Evolutionary conservation across 1,140 invertebrate genomes (phyloP), one percentile per base, ranked within the genome.

Genomic region (Drosophila insularis): DNA sequence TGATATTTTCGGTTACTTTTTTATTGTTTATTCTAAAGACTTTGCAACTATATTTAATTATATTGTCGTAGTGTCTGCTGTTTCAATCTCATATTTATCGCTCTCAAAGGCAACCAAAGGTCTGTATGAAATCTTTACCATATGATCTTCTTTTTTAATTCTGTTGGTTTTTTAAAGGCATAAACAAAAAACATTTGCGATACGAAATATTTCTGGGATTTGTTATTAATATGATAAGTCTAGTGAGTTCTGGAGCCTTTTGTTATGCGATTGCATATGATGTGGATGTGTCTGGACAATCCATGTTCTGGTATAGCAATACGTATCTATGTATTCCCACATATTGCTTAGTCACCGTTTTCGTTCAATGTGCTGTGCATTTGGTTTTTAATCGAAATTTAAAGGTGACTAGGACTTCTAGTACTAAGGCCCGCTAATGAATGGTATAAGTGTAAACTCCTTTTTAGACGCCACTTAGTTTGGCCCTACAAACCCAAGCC

Each of bases 191-290:
- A 50, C 43, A 50, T 21, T 50, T 50, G 17, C 17, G 43, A 21
- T 50, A 50, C 6, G 43, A 50, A 21, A 50, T 50, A 11, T 50
- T 50, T 50, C 8, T 50, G 8, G 43, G 43, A 7, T 50, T 50
- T 50, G 2, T 50, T 11, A 21, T 50, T 10, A 50, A 50, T 11
- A 50, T 21, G 43, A 21, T 50, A 11, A 50, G 43, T 11, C 5
- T 50, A 50, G 43, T 50, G 43, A 21, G 43, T 21, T 21, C 43
- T 0, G 43, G 43, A 50, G 43, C 43, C 2, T 1, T 50, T 21
- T 50, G 43, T 50, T 50, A 50, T 50, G 43, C 43, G 17, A 50
- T 50, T 50, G 43, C 43, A 21, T 50, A 50, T 21, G 43, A 50
- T 50, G 43, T 50, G 43, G 43, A 50, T 21, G 19, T 19, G 43